Evolutionary conservation across 2,888 invertebrate species (phyloP).

Genomic region (Antheraea assamensis): DNA sequence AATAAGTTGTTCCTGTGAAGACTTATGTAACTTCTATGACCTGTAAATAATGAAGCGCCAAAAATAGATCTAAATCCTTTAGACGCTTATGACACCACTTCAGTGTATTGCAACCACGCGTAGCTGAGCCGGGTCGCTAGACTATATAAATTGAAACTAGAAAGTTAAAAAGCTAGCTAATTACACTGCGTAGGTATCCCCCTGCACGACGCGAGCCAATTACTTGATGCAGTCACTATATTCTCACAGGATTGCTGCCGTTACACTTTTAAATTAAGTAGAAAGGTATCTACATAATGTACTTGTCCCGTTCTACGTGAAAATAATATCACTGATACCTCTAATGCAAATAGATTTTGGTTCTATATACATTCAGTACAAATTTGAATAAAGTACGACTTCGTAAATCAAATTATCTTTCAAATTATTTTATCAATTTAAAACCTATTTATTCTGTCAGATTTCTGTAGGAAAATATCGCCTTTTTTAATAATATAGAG

Average conservation of each 20-base stretch:
- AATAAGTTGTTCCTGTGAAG: too few species aligned
- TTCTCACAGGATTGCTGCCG: conserved; percentile 51
- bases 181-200: conserved; percentile 58
- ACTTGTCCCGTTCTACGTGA: not conserved
- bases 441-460: too few species aligned
- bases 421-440: too few species aligned
- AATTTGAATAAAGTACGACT: not conserved
- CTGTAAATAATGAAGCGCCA: too few species aligned
- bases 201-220: conserved; percentile 57
- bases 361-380: not conserved
- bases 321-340: not conserved
- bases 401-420: not conserved
- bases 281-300: conserved; percentile 24
- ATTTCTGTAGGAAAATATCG: too few species aligned
- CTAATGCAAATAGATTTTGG: not conserved
- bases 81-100: too few species aligned
- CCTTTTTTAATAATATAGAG: too few species aligned
- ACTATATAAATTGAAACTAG: conserved; percentile 66
- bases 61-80: too few species aligned
- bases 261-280: conserved; percentile 48
- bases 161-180: conserved; percentile 58
- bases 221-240: conserved; percentile 57
- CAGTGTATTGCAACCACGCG: too few species aligned
- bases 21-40: too few species aligned
- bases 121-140: conserved; percentile 24